Percentiles rank a stretch among this genome's conserved stretches.
phyloP scores from a whole-genome alignment of 2,797 vertebrate species.

The Danio albolineatus region DNA sequence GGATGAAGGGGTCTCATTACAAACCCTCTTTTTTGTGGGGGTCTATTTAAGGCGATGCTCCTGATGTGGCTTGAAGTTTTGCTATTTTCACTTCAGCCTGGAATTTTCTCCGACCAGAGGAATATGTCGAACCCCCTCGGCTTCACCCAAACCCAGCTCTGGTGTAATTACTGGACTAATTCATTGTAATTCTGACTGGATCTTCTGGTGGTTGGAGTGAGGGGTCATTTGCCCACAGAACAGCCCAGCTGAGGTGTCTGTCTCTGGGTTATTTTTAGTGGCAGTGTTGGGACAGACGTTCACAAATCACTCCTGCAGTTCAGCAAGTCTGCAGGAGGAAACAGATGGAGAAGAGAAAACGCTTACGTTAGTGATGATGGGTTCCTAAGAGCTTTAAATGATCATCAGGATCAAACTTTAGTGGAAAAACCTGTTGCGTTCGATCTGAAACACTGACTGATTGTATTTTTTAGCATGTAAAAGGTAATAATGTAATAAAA shows the following conservation, averaged over 20 bases:
- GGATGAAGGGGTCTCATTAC: constrained; percentile 56
- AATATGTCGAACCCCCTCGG: constrained; percentile 60
- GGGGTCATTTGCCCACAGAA: constrained; percentile 52
- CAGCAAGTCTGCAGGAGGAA: constrained; percentile 21
- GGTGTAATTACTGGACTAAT: constrained; percentile 75
- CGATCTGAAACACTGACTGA: no score
- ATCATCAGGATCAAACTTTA: no score
- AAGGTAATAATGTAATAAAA: no score
- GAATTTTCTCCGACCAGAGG: constrained; percentile 66
- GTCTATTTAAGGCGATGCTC: constrained; percentile 67
- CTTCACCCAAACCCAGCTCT: constrained; percentile 54
- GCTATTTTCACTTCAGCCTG: constrained; percentile 81
- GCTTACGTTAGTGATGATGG: no score
- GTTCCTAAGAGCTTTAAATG: no score
- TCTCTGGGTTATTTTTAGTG: constrained; percentile 81
- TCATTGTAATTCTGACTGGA: constrained; percentile 75
- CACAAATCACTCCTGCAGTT: constrained; percentile 54
- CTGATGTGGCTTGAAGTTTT: constrained; percentile 75
- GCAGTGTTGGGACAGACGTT: constrained; percentile 71
- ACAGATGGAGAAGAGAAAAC: no score
- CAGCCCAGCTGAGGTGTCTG: constrained; percentile 68
- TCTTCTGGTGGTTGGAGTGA: constrained; percentile 69
- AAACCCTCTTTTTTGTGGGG: constrained; percentile 64
- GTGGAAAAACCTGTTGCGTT: no score
- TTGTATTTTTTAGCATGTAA: no score